Evolutionary conservation across 30 jellyfish, hydroid and myxozoan genomes (phyloP).

Genomic region (Clytia hemisphaerica): DNA sequence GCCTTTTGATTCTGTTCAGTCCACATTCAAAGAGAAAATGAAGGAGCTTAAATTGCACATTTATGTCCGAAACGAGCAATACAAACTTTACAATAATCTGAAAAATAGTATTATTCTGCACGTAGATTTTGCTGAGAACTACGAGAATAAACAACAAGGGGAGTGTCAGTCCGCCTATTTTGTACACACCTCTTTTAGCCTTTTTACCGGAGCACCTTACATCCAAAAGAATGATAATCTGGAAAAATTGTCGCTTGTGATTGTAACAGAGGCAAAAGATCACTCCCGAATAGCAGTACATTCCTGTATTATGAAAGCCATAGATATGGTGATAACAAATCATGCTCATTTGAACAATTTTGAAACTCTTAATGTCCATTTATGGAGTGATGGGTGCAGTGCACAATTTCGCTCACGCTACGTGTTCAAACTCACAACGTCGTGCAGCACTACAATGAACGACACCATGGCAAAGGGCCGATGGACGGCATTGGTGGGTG

Average conservation of each 20-base stretch:
- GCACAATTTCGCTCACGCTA: conserved; percentile 32
- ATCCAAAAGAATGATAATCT: background rate
- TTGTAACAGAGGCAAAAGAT: conserved; percentile 22
- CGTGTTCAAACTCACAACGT: conserved; percentile 21
- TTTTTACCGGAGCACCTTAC: background rate
- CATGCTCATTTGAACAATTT: too few species aligned
- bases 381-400: conserved; percentile 42
- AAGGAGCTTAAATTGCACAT: conserved; percentile 8
- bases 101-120: conserved; percentile 6
- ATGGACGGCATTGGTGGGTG: conserved; percentile 36
- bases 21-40: too few species aligned
- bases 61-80: conserved; percentile 18
- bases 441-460: conserved; percentile 25
- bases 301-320: conserved; percentile 15
- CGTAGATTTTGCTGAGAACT: conserved; percentile 38
- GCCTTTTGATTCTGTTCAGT: too few species aligned
- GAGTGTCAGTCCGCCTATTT: conserved; percentile 30
- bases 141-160: too few species aligned
- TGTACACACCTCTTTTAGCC: conserved; percentile 12
- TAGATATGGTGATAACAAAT: conserved; percentile 4
- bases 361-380: too few species aligned
- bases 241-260: too few species aligned
- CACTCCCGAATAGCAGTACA: conserved; percentile 23
- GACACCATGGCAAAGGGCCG: conserved; percentile 40
- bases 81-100: background rate